phyloP scores from a whole-genome alignment of 2,888 invertebrate species.

The Arctia plantaginis region DNA sequence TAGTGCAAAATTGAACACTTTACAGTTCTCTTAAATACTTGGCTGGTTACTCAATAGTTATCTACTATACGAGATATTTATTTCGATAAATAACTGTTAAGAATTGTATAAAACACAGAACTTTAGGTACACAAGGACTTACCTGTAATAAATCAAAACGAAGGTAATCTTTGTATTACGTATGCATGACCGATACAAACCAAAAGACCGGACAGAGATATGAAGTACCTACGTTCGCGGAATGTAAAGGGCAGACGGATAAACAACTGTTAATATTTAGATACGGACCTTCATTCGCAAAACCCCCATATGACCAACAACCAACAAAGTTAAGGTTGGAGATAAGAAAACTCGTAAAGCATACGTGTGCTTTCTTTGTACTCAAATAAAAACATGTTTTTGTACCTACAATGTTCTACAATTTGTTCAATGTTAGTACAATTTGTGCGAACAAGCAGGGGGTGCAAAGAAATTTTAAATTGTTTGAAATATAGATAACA shows the following conservation, averaged over 20 bases:
- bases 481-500: slow-evolving; percentile 27
- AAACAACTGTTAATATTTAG: slow-evolving; percentile 78
- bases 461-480: slow-evolving; percentile 21
- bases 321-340: slow-evolving; percentile 65
- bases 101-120: slow-evolving; percentile 21
- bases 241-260: slow-evolving; percentile 70
- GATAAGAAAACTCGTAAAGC: slow-evolving; percentile 69
- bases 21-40: neutral
- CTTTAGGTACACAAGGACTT: slow-evolving; percentile 27
- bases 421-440: slow-evolving; percentile 20
- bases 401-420: slow-evolving; percentile 29
- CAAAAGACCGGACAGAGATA: slow-evolving; percentile 67
- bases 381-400: slow-evolving; percentile 59
- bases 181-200: slow-evolving; percentile 68
- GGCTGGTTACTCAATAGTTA: neutral
- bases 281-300: slow-evolving; percentile 68
- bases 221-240: slow-evolving; percentile 65
- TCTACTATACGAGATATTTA: too few species aligned
- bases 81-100: neutral
- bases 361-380: slow-evolving; percentile 72
- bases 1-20: neutral
- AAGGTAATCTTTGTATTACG: slow-evolving; percentile 56
- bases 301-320: slow-evolving; percentile 68
- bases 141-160: slow-evolving; percentile 48
- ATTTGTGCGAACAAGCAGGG: slow-evolving; percentile 13